Base-by-base conservation (phyloP, 1,140 invertebrate genomes). In the Micrasema longulum region DNA sequence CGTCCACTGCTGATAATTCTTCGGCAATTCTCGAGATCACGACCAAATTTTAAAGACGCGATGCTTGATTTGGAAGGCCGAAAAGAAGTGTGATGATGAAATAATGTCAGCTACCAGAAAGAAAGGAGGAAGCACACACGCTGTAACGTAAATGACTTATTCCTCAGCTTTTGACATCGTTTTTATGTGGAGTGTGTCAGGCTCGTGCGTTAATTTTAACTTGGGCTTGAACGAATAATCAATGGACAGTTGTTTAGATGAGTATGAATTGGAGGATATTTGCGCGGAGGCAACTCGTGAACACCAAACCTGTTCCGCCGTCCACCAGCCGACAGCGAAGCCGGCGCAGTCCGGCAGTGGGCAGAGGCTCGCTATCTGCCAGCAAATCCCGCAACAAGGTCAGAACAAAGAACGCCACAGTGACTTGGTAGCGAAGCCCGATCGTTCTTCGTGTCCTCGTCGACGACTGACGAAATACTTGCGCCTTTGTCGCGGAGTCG, bases 241-340 rank as follows among this genome's bases (percentile, higher is more conserved):
- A 60, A 60, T 60, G 55, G 31, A 11, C 55, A 38, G 31, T 38
- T 41, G 35, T 4, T 38, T 38, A 20, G 55, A 60, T 7, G 31
- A 36, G 36, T 38, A 22, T 22, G 11, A 31, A 53, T 26, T 12
- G 20, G 55, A 60, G 55, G 55, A 60, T 57, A 57, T 60, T 60
- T 11, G 55, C 55, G 11, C 20, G 55, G 55, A 23, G 12, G 22
- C 11, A 1, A n/a, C 50, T n/a, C 12, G 23, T 2, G 12, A 22
- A 1, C 50, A 26, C 31, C 48, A 60, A 60, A 60, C 55, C 55
- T 60, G 55, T 60, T 60, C 31, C 55, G 5, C 14, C 55, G 55
- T 31, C 26, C 26, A 31, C 26, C 26, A 7, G 2, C 26, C 26
- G 26, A 31, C 26, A 2, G 7, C 26, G 26, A 31, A 2, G 7